Conservation (phyloP, 1,140 invertebrate species). For the Galleria mellonella region DNA sequence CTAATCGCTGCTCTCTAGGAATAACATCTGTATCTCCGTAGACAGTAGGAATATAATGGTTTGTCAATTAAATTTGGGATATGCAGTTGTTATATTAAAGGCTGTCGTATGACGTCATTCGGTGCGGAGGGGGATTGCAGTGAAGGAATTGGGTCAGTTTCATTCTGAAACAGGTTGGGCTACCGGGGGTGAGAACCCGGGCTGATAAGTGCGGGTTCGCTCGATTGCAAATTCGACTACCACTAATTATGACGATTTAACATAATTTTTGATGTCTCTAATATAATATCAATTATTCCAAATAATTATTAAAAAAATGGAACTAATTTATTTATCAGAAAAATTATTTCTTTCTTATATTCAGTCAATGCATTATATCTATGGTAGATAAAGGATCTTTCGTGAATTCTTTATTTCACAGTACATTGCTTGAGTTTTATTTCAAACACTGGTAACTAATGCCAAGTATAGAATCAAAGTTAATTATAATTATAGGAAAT, state of each 20-base stretch:
- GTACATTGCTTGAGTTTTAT: too few relatives aligned
- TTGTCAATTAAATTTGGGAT: constrained; percentile 25
- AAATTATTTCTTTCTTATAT: too few relatives aligned
- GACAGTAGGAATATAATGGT: constrained; percentile 11
- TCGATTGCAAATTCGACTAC: constrained; percentile 40
- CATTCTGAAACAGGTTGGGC: constrained; percentile 66
- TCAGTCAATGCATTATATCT: too few relatives aligned
- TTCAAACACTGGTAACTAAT: too few relatives aligned
- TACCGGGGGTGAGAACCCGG: constrained; percentile 8
- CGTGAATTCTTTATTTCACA: too few relatives aligned
- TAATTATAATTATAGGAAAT: too few relatives aligned
- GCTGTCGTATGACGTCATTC: constrained; percentile 58
- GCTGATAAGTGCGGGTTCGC: constrained; percentile 14
- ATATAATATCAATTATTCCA: too few relatives aligned
- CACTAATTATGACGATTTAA: constrained; percentile 33
- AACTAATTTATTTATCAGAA: too few relatives aligned
- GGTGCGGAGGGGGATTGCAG: constrained; percentile 59
- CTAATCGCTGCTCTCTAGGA: constrained; percentile 2
- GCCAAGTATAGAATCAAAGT: too few relatives aligned
- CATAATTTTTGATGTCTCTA: not conserved
- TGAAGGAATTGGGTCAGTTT: constrained; percentile 67
- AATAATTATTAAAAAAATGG: too few relatives aligned
- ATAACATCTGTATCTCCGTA: constrained; percentile 11
- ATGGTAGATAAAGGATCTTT: too few relatives aligned
- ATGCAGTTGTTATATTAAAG: constrained; percentile 25